Percentiles rank a stretch among this genome's conserved stretches.
Evolutionary conservation across 2,888 invertebrate species (phyloP).

Genomic region (Apocheima hispidaria): DNA sequence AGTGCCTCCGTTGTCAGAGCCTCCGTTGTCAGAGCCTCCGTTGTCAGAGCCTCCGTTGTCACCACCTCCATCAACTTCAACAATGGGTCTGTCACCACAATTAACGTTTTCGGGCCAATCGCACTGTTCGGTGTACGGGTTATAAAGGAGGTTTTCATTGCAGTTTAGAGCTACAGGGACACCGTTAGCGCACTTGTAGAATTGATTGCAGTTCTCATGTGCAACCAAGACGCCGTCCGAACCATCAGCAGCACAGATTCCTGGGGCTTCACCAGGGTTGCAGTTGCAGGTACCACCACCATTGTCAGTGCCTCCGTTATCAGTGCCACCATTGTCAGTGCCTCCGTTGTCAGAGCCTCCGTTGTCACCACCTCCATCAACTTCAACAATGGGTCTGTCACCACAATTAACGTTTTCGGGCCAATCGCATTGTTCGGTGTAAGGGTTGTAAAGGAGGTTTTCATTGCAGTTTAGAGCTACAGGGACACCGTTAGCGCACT

Average conservation of each 20-base stretch:
- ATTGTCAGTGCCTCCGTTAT: slow-evolving; percentile 20
- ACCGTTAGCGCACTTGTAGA: slow-evolving; percentile 50
- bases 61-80: slow-evolving; percentile 28
- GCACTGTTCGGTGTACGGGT: slow-evolving; percentile 44
- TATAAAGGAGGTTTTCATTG: slow-evolving; percentile 28
- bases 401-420: slow-evolving; percentile 56
- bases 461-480: slow-evolving; percentile 48
- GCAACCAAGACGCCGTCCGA: slow-evolving; percentile 51
- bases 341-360: slow-evolving; percentile 17
- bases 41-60: slow-evolving; percentile 18
- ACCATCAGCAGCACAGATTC: slow-evolving; percentile 46
- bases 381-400: slow-evolving; percentile 48
- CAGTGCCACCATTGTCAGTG: slow-evolving; percentile 11
- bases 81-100: slow-evolving; percentile 50
- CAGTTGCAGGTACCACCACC: slow-evolving; percentile 33
- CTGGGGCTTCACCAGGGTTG: slow-evolving; percentile 48
- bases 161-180: slow-evolving; percentile 36
- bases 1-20: slow-evolving; percentile 16
- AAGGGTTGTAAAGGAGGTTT: slow-evolving; percentile 53
- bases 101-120: slow-evolving; percentile 52
- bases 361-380: slow-evolving; percentile 22
- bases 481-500: slow-evolving; percentile 52
- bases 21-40: slow-evolving; percentile 19
- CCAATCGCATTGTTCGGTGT: slow-evolving; percentile 57
- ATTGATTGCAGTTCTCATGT: slow-evolving; percentile 54